phyloP scores from a whole-genome alignment of 2,797 vertebrate species.

The Pseudopleuronectes americanus region DNA sequence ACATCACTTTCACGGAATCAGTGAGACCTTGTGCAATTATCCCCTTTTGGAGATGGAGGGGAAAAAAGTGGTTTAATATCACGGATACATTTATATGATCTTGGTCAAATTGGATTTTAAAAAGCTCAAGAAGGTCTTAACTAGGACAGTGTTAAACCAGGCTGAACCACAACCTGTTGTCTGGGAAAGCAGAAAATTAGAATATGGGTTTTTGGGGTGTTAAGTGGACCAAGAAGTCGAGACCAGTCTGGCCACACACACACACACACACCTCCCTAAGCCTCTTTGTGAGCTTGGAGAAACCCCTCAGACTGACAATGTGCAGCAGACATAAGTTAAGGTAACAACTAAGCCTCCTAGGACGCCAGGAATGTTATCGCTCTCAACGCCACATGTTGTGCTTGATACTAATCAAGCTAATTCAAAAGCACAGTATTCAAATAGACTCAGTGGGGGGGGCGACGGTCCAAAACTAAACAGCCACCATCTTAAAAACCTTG shows the following conservation, averaged over 20 bases:
- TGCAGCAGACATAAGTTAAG: conserved; percentile 38
- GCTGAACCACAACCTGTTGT: conserved; percentile 47
- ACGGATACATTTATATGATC: conserved; percentile 35
- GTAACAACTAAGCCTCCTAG: conserved; percentile 44
- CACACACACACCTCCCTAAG: conserved; percentile 12
- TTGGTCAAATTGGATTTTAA: conserved; percentile 59
- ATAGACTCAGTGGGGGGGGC: conserved; percentile 41
- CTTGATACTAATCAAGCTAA: conserved; percentile 57
- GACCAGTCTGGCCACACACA: conserved; percentile 8
- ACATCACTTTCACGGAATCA: conserved; percentile 37
- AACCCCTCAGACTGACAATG: conserved; percentile 31
- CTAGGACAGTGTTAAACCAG: conserved; percentile 42
- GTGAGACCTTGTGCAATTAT: conserved; percentile 15
- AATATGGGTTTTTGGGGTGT: conserved; percentile 44
- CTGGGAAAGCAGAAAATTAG: conserved; percentile 43
- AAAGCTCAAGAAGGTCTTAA: conserved; percentile 46
- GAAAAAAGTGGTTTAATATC: conserved; percentile 10
- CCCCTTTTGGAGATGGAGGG: background rate
- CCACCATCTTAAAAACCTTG: conserved; percentile 62
- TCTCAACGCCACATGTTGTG: conserved; percentile 57
- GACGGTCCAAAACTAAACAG: conserved; percentile 50
- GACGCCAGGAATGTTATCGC: conserved; percentile 36
- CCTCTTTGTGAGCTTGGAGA: conserved; percentile 40
- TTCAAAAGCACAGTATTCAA: conserved; percentile 60
- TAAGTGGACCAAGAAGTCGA: conserved; percentile 49